Conservation (phyloP, 2,797 vertebrate genomes). For the Pseudopleuronectes americanus region DNA sequence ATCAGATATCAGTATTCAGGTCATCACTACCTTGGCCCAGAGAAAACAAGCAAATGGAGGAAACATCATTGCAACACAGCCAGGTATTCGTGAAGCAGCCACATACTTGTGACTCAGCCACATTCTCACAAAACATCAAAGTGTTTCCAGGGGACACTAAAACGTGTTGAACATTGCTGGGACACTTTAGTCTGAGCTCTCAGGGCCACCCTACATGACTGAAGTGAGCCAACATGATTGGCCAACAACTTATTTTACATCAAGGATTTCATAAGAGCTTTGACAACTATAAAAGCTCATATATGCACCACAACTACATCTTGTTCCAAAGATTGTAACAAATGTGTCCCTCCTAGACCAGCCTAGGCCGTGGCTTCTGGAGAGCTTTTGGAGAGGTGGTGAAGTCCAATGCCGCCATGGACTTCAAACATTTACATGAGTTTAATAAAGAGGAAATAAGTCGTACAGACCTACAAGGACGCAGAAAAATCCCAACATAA, state of each 20-base stretch:
- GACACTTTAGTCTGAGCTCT: neutral
- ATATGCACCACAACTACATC: neutral
- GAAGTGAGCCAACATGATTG: neutral
- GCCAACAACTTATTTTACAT: neutral
- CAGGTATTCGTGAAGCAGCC: too few species aligned
- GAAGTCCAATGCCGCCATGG: conserved; percentile 86
- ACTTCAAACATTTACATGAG: conserved; percentile 73
- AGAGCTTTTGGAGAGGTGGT: conserved; percentile 87
- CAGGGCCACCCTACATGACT: neutral
- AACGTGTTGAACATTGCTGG: too few species aligned
- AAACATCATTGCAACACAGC: too few species aligned
- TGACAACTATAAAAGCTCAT: neutral
- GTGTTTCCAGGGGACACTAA: too few species aligned
- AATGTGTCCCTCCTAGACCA: conserved; percentile 47
- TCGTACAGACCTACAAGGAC: too few species aligned
- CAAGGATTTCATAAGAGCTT: too few species aligned
- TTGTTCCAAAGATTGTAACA: conserved; percentile 2
- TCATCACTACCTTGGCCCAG: too few species aligned
- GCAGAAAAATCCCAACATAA: too few species aligned
- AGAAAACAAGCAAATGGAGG: too few species aligned
- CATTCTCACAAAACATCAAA: too few species aligned
- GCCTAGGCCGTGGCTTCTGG: conserved; percentile 83
- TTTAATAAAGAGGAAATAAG: too few species aligned
- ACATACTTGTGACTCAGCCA: too few species aligned
- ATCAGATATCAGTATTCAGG: neutral